Percentiles rank a stretch among this genome's conserved stretches.
Evolutionary conservation across 2,797 vertebrate species (phyloP).

Genomic region (Morus bassanus): DNA sequence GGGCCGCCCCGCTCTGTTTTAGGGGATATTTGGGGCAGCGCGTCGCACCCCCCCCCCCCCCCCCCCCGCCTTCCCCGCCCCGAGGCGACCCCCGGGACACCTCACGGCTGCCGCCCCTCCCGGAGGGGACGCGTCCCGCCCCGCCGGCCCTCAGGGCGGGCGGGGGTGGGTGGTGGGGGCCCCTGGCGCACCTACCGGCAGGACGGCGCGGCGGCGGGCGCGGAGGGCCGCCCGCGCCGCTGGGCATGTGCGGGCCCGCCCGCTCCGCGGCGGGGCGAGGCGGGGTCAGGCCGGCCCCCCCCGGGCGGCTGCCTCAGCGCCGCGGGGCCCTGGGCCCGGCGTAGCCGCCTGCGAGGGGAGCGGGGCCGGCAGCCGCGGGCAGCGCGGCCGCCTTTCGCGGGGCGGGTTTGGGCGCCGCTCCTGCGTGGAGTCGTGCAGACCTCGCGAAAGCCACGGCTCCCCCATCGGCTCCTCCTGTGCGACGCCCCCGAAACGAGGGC

Average conservation of each 20-base stretch:
- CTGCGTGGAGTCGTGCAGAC: not conserved
- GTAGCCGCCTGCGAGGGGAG: not conserved
- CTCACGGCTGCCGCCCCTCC: no score
- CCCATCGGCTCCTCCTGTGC: not conserved
- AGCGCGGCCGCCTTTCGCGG: not conserved
- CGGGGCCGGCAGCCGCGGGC: not conserved
- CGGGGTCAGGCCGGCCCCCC: no score
- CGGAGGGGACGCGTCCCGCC: not conserved
- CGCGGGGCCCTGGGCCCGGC: no score
- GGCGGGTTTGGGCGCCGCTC: not conserved
- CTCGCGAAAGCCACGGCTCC: not conserved
- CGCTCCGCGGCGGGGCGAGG: no score
- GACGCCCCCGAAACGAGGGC: not conserved
- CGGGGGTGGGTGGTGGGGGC: no score
- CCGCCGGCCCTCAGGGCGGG: not conserved
- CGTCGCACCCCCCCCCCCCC: not conserved
- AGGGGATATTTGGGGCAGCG: accelerated
- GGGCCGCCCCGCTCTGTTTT: not conserved
- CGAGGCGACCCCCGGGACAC: no score
- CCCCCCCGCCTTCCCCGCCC: no score
- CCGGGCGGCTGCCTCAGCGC: no score
- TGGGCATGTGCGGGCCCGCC: not conserved
- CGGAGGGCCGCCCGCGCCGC: not conserved
- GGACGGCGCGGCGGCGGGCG: no score
- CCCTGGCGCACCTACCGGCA: not conserved